Evolutionary conservation across 2,888 invertebrate genomes (phyloP), one percentile per base, ranked within the genome.

Genomic region (Calliopum simillimum): DNA sequence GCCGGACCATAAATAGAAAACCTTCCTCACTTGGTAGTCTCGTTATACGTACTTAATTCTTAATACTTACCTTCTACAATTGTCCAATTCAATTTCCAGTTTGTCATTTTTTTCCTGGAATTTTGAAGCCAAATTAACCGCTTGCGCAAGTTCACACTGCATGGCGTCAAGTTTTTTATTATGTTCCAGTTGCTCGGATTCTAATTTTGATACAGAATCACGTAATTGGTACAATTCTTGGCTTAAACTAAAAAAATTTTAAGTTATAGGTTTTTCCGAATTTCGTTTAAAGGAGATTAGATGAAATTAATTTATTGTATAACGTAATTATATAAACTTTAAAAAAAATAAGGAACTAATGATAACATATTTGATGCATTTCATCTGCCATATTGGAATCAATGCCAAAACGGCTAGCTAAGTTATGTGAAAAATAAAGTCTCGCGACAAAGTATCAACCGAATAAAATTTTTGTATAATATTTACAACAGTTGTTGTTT

Each of bases 61-160:
- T 63, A 58, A 56, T 19, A 71, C 49, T 61, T 74, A 81, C 81
- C 76, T 79, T 33, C 79, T 77, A 41, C 86, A 70, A 44, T 86
- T 84, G 12, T 85, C 83, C 68, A 88, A 86, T 71, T 91, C 89
- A 1, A 79, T 73, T 67, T 89, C 89, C 0, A 91, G 76, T 51
- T 86, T 86, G 69, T 89, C 89, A 71, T 88, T 88, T 82, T 91
- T 92, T 25, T 91, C 90, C 81, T 92, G 91, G 79, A 90, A 91
- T 74, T 89, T 90, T 44, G 91, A 90, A 0, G 91, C 92, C 49
- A 93, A 81, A 77, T 91, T 91, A 55, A 93, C 83, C 0, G 93
- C 90, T 86, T 92, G 92, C 43, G 92, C 89, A 1, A 93, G 85
- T 86, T 95, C 94, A 6, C 89, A 88, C 85, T 94, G 93, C 76